Evolutionary conservation across 2,113 vertebrate genomes (phyloP).

Genomic region (Romanogobio albipinnatus): DNA sequence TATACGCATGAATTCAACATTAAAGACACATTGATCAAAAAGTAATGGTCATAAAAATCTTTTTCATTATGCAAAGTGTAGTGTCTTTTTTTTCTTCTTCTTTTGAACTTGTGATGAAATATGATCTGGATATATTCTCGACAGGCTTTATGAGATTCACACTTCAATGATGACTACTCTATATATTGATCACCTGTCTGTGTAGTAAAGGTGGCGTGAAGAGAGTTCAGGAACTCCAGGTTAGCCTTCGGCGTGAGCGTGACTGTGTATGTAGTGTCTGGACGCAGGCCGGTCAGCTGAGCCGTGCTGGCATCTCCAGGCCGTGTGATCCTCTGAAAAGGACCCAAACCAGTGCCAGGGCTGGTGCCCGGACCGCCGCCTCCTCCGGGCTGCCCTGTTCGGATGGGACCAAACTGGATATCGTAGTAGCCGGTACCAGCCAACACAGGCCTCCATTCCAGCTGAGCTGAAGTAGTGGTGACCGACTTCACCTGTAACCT

Average conservation of each 20-base stretch:
- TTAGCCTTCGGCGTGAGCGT: conserved; percentile 85
- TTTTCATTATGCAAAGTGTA: background rate
- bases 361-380: conserved; percentile 58
- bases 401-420: conserved; percentile 75
- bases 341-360: conserved; percentile 58
- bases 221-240: conserved; percentile 70
- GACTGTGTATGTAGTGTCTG: conserved; percentile 85
- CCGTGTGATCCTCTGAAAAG: conserved; percentile 71
- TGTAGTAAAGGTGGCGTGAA: conserved; percentile 82
- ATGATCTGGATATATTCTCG: background rate
- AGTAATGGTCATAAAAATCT: background rate
- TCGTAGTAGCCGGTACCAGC: conserved; percentile 79
- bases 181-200: conserved; percentile 74
- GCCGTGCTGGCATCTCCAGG: conserved; percentile 74
- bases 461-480: conserved; percentile 78
- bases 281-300: conserved; percentile 74
- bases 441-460: conserved; percentile 86
- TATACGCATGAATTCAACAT: background rate
- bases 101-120: background rate
- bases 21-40: background rate
- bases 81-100: background rate
- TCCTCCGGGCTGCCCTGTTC: conserved; percentile 39
- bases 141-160: too few relatives aligned
- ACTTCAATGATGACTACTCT: too few relatives aligned
- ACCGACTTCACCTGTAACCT: conserved; percentile 81